Conservation (phyloP, 1,140 invertebrate genomes). For the Leptinotarsa undecemlineata region DNA sequence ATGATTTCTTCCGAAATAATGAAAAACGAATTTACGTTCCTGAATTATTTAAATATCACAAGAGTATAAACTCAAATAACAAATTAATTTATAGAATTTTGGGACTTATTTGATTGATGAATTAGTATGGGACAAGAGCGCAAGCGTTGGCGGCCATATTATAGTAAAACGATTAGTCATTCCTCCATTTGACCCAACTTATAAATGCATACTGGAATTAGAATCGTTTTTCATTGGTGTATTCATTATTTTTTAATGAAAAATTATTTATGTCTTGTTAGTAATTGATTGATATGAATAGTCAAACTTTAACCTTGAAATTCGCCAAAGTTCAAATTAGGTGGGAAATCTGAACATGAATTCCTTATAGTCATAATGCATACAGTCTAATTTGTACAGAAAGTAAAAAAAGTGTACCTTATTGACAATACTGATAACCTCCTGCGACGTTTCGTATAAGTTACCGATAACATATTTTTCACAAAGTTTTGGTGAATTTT, state of each 20-base stretch:
- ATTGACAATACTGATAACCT: slow-evolving; percentile 10
- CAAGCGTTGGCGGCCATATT: slow-evolving; percentile 38
- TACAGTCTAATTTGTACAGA: slow-evolving; percentile 29
- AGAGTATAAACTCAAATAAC: too few relatives aligned
- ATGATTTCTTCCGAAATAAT: not conserved
- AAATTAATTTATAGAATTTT: not conserved
- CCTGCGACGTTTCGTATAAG: slow-evolving; percentile 29
- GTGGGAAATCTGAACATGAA: not conserved
- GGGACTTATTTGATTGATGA: not conserved
- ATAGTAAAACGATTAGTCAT: slow-evolving; percentile 29
- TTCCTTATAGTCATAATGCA: slow-evolving; percentile 13
- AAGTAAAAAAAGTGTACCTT: slow-evolving; percentile 25
- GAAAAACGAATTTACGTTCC: not conserved
- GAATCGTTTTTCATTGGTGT: not conserved
- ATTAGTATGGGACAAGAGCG: slow-evolving; percentile 19
- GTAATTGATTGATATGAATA: not conserved
- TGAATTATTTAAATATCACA: not conserved
- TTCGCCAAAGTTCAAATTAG: slow-evolving; percentile 14
- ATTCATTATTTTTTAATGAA: not conserved
- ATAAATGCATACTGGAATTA: not conserved
- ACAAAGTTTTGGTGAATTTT: slow-evolving; percentile 7
- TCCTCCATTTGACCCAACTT: slow-evolving; percentile 6
- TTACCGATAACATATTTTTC: not conserved
- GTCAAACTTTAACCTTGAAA: slow-evolving; percentile 34
- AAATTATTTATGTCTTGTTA: not conserved